Percentiles rank a stretch among this genome's conserved stretches.
phyloP scores from a whole-genome alignment of 1,140 invertebrate genomes.

The Yoshiicerus persimilis region DNA sequence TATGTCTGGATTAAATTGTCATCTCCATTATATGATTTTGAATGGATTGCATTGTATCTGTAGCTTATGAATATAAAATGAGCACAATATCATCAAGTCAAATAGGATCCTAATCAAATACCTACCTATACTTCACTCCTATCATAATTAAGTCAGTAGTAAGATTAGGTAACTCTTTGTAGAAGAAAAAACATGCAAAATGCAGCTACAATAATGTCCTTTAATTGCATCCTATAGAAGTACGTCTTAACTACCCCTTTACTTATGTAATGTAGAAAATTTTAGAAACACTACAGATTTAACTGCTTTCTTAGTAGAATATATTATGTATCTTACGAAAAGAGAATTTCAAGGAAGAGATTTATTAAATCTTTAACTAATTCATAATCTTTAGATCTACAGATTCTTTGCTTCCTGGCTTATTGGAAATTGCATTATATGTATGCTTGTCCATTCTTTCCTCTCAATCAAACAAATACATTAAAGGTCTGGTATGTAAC shows the following conservation, averaged over 20 bases:
- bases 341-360: not conserved
- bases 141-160: not conserved
- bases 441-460: not conserved
- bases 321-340: not conserved
- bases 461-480: not conserved
- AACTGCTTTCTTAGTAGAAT: not conserved
- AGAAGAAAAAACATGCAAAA: not conserved
- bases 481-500: not conserved
- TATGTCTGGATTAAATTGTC: slow-evolving; percentile 17
- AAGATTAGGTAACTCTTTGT: not conserved
- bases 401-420: not conserved
- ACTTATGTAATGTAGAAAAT: not conserved
- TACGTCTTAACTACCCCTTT: not conserved
- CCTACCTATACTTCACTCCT: not conserved
- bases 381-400: not conserved
- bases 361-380: not conserved
- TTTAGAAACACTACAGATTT: not conserved
- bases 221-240: not conserved
- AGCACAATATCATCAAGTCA: slow-evolving; percentile 17
- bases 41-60: not conserved
- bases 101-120: not conserved
- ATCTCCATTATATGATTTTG: slow-evolving; percentile 5
- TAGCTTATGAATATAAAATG: slow-evolving; percentile 5
- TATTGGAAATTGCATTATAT: slow-evolving; percentile 18
- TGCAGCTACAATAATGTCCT: not conserved